Conservation (phyloP, 2,888 invertebrate genomes). For the Thera obeliscata region DNA sequence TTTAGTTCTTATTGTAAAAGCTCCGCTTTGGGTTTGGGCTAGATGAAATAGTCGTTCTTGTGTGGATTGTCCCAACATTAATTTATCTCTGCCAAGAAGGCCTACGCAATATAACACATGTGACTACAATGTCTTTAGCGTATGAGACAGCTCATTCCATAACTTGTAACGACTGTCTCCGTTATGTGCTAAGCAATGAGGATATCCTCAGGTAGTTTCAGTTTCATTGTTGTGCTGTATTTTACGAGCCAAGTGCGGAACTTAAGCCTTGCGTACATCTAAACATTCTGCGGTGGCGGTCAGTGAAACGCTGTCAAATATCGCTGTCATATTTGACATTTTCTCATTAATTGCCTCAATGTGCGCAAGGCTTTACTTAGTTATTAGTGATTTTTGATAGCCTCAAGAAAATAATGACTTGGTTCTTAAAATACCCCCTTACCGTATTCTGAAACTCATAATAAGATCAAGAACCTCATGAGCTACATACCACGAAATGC, state of each 20-base stretch:
- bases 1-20: too few relatives aligned
- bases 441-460: background rate
- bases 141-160: background rate
- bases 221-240: slow-evolving; percentile 1
- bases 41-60: too few relatives aligned
- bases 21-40: too few relatives aligned
- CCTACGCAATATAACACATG: background rate
- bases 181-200: slow-evolving; percentile 9
- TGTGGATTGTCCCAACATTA: too few relatives aligned
- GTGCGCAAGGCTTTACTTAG: too few relatives aligned
- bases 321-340: too few relatives aligned
- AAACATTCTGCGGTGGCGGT: too few relatives aligned
- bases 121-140: background rate
- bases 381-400: too few relatives aligned
- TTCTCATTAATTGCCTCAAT: too few relatives aligned
- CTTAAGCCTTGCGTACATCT: background rate
- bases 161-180: background rate
- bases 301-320: too few relatives aligned
- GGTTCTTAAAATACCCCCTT: too few relatives aligned
- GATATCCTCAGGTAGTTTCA: slow-evolving; percentile 19
- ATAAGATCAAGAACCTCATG: slow-evolving; percentile 4
- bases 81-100: background rate
- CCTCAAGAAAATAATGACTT: too few relatives aligned
- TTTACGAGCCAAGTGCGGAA: slow-evolving; percentile 10
- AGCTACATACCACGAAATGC: slow-evolving; percentile 24